Evolutionary conservation across 2,888 invertebrate genomes (phyloP), one percentile per base, ranked within the genome.

Genomic region (Hirtodrosophila alboralis): DNA sequence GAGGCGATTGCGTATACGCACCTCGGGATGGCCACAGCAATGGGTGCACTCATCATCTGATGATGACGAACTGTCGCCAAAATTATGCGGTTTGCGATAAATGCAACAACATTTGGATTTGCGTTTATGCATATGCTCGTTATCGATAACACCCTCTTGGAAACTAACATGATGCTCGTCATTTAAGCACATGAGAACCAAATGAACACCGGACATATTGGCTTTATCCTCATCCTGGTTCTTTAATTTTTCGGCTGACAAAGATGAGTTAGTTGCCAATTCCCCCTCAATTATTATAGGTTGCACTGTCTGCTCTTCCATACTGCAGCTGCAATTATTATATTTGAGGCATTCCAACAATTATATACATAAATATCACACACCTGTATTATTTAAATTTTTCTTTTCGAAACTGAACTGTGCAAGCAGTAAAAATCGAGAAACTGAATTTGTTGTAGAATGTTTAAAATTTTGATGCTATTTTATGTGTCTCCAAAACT

Each of bases 81-180:
- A 86, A 4, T n/a, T 44, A 0, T 77, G 74, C 7, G 69, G 81
- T 40, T 60, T 84, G 6, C 40, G 56, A 28, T 84, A 84, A 12
- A 84, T 63, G 63, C 78, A 79, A 8, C 83, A 81, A 52, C 87
- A 84, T 10, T 84, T 86, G 7, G 83, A 77, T 7, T 61, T 86
- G 21, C 58, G 63, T 0, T 78, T 60, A 40, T 77, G 65, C 61
- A 84, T 23, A 9, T 44, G 23, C 45, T 86, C 78, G n/a, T 77
- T 86, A 18, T 81, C 69, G 31, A 86, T 34, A 13, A 77, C 78
- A 1, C 57, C 54, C 28, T 49, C 58, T 7, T 81, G 53, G 21
- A 79, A 77, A 6, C 14, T 31, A 2, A 86, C 85, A 9, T 18
- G 63, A 0, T 56, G 56, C 9, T 21, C n/a, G 5, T 44, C 5